phyloP scores from a whole-genome alignment of 2,888 invertebrate species.

The Masnerella sp. region DNA sequence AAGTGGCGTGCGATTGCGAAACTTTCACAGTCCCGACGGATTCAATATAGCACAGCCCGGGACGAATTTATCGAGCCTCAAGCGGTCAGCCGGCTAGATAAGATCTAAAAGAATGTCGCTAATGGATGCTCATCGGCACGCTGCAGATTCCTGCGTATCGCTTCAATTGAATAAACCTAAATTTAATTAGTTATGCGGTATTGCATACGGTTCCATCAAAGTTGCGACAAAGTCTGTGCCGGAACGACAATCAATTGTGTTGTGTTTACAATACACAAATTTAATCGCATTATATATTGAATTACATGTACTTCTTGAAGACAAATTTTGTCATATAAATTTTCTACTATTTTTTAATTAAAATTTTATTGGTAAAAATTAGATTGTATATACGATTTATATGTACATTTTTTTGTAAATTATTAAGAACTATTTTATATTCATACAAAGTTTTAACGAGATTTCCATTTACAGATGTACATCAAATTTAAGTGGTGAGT shows the following conservation, averaged over 20 bases:
- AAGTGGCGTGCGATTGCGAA: constrained; percentile 47
- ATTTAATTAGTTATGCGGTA: constrained; percentile 32
- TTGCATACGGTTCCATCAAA: constrained; percentile 27
- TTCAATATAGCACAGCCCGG: constrained; percentile 17
- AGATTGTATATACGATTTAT: no score
- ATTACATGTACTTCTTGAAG: no score
- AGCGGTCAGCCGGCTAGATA: constrained; percentile 15
- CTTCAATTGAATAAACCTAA: constrained; percentile 23
- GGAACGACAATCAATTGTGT: constrained; percentile 27
- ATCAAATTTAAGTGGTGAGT: no score
- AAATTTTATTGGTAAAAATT: no score
- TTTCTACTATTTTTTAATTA: no score
- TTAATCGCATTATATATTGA: no score
- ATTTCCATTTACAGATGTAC: no score
- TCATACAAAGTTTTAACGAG: no score
- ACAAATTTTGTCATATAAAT: no score
- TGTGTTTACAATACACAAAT: constrained; percentile 9
- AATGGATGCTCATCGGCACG: constrained; percentile 9
- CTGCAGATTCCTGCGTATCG: constrained; percentile 7
- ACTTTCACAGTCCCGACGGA: constrained; percentile 53
- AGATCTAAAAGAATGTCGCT: constrained; percentile 2
- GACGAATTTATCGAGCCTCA: constrained; percentile 19
- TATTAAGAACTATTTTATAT: no score
- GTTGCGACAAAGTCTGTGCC: constrained; percentile 12
- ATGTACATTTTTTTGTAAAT: no score